Base-by-base conservation (phyloP, 92 coral and sea anemone genomes). In the Epizoanthus illoricatus region DNA sequence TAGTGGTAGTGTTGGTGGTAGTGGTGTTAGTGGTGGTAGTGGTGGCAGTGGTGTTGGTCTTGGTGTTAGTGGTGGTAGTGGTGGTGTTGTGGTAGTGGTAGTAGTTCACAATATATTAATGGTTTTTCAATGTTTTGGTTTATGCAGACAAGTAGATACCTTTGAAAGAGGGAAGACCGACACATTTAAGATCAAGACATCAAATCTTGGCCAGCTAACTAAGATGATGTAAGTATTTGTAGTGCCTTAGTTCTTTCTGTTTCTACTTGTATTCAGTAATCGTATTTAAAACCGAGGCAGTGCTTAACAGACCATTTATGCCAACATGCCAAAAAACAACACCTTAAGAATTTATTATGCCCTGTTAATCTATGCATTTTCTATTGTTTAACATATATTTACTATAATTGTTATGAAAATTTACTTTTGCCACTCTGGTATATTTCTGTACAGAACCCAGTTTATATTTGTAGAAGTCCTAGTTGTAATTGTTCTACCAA, bases 131-230 rank as follows among this genome's bases (percentile, higher is more conserved):
- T 72, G 78, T 10, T 52, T 9, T 52, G 13, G 10, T 52, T 36
- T 18, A 15, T 54, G 19, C 75, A 95, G 98, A 86, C 93, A 92
- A 76, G 89, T 87, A 56, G 94, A 95, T 85, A 89, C 97, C 61
- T 95, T 95, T 90, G 98, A 95, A 55, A 88, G 97, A 73, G 92
- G 90, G 15, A 95, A 86, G 64, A 93, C 90, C 24, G 98, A 95
- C 76, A 83, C 83, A 21, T 95, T 95, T 79, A 95, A 93, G 85
- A 85, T 95, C 83, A 95, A 93, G 86, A 91, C 97, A 56, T 85
- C 93, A 8, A 86, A 85, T 56, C 87, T 93, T 49, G 98, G 98
- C 59, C 85, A 90, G 9, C 91, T 95, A 21, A 88, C 78, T 21
- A 95, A 95, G 72, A 39, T 95, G 81, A 93, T 75, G 98, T 93